Evolutionary conservation across 2,113 vertebrate genomes (phyloP).

Genomic region (Nicator chloris): DNA sequence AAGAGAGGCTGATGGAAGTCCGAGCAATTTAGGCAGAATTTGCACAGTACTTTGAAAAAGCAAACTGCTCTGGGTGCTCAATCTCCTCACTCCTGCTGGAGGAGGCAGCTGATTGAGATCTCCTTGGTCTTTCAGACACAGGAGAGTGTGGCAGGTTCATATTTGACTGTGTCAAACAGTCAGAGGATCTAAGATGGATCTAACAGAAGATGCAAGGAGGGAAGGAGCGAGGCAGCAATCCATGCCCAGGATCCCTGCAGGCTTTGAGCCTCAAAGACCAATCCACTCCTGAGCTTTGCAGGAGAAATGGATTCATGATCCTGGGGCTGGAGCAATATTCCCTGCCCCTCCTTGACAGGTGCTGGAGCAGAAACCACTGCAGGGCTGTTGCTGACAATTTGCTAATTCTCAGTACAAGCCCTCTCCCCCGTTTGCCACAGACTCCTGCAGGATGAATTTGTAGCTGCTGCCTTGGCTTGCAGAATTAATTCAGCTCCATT

Average conservation of each 20-base stretch:
- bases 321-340: not conserved
- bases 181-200: not conserved
- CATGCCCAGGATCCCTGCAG: not conserved
- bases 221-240: not conserved
- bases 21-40: not conserved
- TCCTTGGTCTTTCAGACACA: not conserved
- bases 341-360: not conserved
- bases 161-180: not conserved
- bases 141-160: rapidly evolving
- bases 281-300: not conserved
- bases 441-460: not conserved
- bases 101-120: not conserved
- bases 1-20: not conserved
- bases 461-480: not conserved
- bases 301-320: not conserved
- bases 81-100: not conserved
- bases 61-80: not conserved
- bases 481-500: not conserved
- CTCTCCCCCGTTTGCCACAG: not conserved
- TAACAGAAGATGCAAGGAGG: not conserved
- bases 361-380: not conserved
- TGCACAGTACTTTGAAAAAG: not conserved
- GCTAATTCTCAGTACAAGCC: rapidly evolving
- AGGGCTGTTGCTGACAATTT: not conserved
- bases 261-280: too few species aligned